Conservation (phyloP, 2,113 vertebrate species). For the Taxidea taxus region DNA sequence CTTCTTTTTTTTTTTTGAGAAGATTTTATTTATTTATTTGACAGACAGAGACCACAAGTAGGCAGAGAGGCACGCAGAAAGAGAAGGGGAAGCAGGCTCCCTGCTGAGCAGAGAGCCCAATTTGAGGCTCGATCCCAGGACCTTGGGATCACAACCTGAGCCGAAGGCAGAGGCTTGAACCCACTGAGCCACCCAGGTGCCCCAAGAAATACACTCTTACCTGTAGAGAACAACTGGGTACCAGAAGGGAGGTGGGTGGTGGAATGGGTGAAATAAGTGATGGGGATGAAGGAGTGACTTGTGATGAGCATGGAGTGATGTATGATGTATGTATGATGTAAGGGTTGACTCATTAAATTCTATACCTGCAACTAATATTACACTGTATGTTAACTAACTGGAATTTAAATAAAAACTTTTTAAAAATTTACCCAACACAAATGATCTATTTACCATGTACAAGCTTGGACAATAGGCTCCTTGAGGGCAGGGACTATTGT, state of each 20-base stretch:
- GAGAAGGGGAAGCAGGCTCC: too few relatives aligned
- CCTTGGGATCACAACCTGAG: too few relatives aligned
- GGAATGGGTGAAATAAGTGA: background rate
- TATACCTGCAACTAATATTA: background rate
- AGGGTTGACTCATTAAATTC: background rate
- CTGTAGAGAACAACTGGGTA: background rate
- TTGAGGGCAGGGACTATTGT: background rate
- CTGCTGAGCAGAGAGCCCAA: too few relatives aligned
- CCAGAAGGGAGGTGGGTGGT: background rate
- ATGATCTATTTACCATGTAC: background rate
- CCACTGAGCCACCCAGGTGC: too few relatives aligned
- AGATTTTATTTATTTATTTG: too few relatives aligned
- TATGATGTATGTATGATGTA: too few relatives aligned
- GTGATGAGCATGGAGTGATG: background rate
- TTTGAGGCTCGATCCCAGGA: too few relatives aligned
- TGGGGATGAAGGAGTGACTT: background rate
- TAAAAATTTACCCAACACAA: background rate
- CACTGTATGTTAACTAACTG: background rate
- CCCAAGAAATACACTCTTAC: background rate
- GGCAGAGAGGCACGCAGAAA: too few relatives aligned
- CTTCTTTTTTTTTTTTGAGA: too few relatives aligned
- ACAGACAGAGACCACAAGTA: too few relatives aligned
- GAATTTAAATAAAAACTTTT: background rate
- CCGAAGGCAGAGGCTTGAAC: too few relatives aligned
- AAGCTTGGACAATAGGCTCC: background rate